phyloP scores from a whole-genome alignment of 2,888 invertebrate genomes.

The Reticulitermes lucifugus region DNA sequence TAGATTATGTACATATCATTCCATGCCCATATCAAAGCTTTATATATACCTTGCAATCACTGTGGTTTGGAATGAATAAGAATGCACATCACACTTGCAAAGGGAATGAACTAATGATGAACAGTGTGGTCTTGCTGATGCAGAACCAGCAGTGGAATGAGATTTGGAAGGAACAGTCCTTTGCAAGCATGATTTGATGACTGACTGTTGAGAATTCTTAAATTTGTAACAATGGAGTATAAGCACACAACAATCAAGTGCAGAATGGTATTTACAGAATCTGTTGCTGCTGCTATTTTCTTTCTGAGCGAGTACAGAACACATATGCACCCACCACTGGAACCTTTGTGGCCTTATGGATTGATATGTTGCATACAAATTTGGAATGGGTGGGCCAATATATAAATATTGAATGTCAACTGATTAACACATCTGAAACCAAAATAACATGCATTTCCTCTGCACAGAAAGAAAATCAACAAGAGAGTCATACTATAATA shows the following conservation, averaged over 20 bases:
- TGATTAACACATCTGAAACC: conserved; percentile 23
- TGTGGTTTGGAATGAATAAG: conserved; percentile 42
- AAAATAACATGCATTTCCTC: conserved; percentile 29
- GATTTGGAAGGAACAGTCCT: neutral
- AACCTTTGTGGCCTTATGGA: conserved; percentile 15
- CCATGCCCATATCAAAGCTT: conserved; percentile 38
- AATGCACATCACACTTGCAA: conserved; percentile 26
- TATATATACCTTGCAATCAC: conserved; percentile 47
- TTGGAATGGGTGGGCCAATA: conserved; percentile 7
- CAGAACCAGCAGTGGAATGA: neutral
- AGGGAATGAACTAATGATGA: neutral
- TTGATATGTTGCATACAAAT: conserved; percentile 19
- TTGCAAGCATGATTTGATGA: conserved; percentile 26
- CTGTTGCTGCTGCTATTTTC: conserved; percentile 18
- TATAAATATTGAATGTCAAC: neutral
- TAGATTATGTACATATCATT: conserved; percentile 44
- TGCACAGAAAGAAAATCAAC: conserved; percentile 32
- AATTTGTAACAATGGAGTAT: conserved; percentile 48
- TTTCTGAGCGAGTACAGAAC: conserved; percentile 28
- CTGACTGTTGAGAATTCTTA: conserved; percentile 28
- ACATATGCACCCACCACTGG: conserved; percentile 1
- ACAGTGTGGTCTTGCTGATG: neutral
- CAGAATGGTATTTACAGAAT: conserved; percentile 45
- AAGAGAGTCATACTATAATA: conserved; percentile 33
- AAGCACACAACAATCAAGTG: conserved; percentile 49